These are phyloP conservation scores for Spinibarbus caldwelli DNA, from an alignment of 2,797 vertebrate species.

Conservation along the genomic window DNA sequence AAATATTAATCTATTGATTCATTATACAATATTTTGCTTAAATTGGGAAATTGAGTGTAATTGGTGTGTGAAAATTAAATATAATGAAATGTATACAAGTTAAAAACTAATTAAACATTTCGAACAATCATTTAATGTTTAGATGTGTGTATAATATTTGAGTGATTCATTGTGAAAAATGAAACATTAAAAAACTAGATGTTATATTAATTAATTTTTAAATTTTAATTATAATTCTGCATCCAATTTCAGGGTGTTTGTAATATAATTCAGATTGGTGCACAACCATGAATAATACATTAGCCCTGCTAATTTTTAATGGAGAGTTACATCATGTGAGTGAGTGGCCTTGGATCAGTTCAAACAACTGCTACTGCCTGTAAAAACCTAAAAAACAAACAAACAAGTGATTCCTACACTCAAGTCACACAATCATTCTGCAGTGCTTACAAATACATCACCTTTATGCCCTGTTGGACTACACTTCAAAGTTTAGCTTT, in stretches of 20 bases:
- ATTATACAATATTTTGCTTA: no score
- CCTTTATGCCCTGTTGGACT: background rate
- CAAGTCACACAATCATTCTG: background rate
- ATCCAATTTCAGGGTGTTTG: background rate
- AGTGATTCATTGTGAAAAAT: no score
- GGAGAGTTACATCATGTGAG: background rate
- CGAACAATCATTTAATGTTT: no score
- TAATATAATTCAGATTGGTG: background rate
- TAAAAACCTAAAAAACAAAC: background rate
- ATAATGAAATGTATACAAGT: no score
- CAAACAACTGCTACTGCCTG: constrained; percentile 11
- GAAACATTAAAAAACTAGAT: no score
- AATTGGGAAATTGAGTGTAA: no score
- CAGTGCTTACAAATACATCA: background rate
- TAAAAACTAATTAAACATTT: no score
- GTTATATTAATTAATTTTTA: background rate
- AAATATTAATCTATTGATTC: no score
- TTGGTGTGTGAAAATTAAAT: no score
- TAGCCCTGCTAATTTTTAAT: background rate
- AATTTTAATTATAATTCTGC: background rate
- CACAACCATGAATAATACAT: background rate
- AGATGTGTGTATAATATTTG: no score
- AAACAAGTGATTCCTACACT: background rate
- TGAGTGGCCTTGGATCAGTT: background rate
- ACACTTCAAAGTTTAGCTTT: background rate